A percentile compares a stretch with the other conserved stretches of the same genome.
Conservation (phyloP, 2,888 invertebrate genomes). For the Tetanocera ferruginea region DNA sequence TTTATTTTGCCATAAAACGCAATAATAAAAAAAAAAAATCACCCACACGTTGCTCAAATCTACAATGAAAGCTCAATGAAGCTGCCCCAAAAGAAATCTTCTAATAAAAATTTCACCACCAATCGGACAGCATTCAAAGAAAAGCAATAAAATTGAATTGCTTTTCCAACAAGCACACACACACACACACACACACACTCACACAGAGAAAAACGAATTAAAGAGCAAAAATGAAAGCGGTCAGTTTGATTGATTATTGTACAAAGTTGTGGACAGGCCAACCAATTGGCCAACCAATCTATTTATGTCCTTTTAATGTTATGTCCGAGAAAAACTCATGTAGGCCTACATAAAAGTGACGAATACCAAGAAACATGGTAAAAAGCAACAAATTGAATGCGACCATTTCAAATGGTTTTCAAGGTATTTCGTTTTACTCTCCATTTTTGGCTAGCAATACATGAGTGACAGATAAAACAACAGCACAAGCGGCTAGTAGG, state of each 20-base stretch:
- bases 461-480: not conserved
- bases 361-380: conserved; percentile 46
- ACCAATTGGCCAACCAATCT: conserved; percentile 65
- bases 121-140: not conserved
- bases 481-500: not conserved
- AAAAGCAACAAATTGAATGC: conserved; percentile 57
- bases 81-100: not conserved
- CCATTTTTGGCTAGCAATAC: conserved; percentile 9
- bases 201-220: not conserved
- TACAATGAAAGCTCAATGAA: no score
- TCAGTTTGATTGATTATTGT: conserved; percentile 69
- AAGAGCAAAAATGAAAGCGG: conserved; percentile 34
- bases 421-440: conserved; percentile 19
- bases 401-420: conserved; percentile 49
- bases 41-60: not conserved
- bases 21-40: no score
- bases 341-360: conserved; percentile 34
- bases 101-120: conserved; percentile 7
- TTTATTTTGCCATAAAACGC: no score
- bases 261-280: conserved; percentile 68
- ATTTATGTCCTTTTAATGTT: conserved; percentile 68
- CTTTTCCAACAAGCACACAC: not conserved
- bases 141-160: conserved; percentile 25
- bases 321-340: conserved; percentile 46
- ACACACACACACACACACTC: not conserved